Percentiles rank a stretch among this genome's conserved stretches.
phyloP scores from a whole-genome alignment of 1,140 invertebrate genomes.

The Lepidurus arcticus region DNA sequence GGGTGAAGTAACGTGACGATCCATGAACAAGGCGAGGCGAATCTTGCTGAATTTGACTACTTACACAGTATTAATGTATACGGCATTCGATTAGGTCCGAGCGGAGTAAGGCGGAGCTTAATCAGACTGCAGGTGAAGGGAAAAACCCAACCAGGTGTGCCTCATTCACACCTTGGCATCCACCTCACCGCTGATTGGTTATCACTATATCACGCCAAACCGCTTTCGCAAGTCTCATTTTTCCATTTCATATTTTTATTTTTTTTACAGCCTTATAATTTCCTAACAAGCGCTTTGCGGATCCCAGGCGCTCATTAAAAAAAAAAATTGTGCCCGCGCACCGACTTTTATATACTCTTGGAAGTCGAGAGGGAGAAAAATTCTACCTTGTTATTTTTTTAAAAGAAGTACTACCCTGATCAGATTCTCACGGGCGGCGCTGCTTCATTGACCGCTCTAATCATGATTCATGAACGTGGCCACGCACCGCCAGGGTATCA shows the following conservation, averaged over 20 bases:
- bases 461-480: slow-evolving; percentile 18
- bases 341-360: not conserved
- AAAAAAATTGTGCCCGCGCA: not conserved
- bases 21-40: too few species aligned
- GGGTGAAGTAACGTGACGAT: too few species aligned
- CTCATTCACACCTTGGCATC: slow-evolving; percentile 11
- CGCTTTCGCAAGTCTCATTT: slow-evolving; percentile 7
- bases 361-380: not conserved
- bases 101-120: not conserved
- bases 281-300: slow-evolving; percentile 5
- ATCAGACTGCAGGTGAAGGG: not conserved
- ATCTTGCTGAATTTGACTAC: too few species aligned
- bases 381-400: not conserved
- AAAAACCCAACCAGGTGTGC: slow-evolving; percentile 21
- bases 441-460: slow-evolving; percentile 19
- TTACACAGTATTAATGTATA: too few species aligned
- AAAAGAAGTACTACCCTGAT: not conserved
- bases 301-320: not conserved
- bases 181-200: not conserved
- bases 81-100: too few species aligned
- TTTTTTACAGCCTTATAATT: not conserved
- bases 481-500: slow-evolving; percentile 20
- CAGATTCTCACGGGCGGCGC: slow-evolving; percentile 20
- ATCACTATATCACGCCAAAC: not conserved
- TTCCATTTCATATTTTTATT: not conserved